Evolutionary conservation across 1,140 invertebrate genomes (phyloP), one percentile per base, ranked within the genome.

Genomic region (Oryctes rhinoceros): DNA sequence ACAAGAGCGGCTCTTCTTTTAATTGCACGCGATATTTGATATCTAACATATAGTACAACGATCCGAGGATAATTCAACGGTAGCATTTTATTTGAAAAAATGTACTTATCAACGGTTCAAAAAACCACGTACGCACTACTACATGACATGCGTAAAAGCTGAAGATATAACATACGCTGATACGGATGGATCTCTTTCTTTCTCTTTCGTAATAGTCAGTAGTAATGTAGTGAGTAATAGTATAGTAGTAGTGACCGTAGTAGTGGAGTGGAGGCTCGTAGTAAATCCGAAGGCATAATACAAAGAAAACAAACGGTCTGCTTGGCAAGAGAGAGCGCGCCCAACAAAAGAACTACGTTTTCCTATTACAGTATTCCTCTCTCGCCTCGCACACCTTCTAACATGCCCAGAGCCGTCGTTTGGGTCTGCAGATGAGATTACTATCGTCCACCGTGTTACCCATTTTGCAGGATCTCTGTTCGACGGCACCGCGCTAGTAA

Each of bases 211-310:
- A 71, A 71, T 71, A 71, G 65, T 11, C 24, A 10, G 65, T 71
- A 71, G 65, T 37, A 71, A 24, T 37, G 65, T 35, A 71, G 65
- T 71, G 65, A 71, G 65, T 71, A 71, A 24, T 71, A 71, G 65
- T 71, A 71, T 71, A 71, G 35, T 71, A 71, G 65, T 71, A 71
- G 65, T 71, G 65, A 37, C 11, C 65, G 65, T 71, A 71, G 65
- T 71, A 71, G 35, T 59, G n/a, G 53, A 18, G 53, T 59, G 18
- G 53, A n/a, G 13, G 13, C 7, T 71, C 35, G 65, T 71, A 71
- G 65, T 71, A 71, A 71, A 71, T 20, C 24, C 20, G 24, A 71
- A 37, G 20, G 35, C 65, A 71, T 15, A 37, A 35, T 71, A 24
- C 65, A 71, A 71, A 71, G 65, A 71, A 71, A 71, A 71, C 65